Conservation (phyloP, 35 echinoderm and acorn worm genomes). For the Apostichopus californicus region DNA sequence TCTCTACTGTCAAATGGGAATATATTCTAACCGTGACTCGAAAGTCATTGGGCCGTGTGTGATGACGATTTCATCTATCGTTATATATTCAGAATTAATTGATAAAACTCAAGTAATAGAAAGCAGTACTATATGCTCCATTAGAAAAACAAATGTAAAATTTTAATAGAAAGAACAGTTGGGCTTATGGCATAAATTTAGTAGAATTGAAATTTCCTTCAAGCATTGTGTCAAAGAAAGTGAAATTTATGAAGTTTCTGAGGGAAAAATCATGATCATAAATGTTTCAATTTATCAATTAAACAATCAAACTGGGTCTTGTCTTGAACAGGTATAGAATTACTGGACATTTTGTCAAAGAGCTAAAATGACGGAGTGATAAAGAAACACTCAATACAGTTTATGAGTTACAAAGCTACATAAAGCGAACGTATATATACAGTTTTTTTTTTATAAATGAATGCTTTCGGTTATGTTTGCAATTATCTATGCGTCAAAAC, state of each 20-base stretch:
- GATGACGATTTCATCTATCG: background rate
- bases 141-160: background rate
- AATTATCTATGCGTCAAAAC: too few species aligned
- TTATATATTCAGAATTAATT: background rate
- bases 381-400: too few species aligned
- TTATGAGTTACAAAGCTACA: too few species aligned
- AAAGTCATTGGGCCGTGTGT: background rate
- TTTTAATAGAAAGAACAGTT: background rate
- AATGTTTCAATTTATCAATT: background rate
- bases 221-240: background rate
- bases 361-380: too few species aligned
- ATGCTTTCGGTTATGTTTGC: too few species aligned
- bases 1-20: slow-evolving; percentile 5
- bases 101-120: background rate
- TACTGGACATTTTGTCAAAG: too few species aligned
- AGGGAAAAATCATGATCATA: background rate
- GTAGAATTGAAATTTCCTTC: background rate
- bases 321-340: too few species aligned
- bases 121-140: background rate
- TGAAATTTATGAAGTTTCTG: background rate
- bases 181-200: background rate
- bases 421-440: too few species aligned
- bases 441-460: too few species aligned
- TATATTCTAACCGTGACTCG: slow-evolving; percentile 7
- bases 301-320: background rate